These are phyloP conservation scores for Oreochromis aureus DNA, from an alignment of 2,113 vertebrate genomes.

Conservation along the genomic window DNA sequence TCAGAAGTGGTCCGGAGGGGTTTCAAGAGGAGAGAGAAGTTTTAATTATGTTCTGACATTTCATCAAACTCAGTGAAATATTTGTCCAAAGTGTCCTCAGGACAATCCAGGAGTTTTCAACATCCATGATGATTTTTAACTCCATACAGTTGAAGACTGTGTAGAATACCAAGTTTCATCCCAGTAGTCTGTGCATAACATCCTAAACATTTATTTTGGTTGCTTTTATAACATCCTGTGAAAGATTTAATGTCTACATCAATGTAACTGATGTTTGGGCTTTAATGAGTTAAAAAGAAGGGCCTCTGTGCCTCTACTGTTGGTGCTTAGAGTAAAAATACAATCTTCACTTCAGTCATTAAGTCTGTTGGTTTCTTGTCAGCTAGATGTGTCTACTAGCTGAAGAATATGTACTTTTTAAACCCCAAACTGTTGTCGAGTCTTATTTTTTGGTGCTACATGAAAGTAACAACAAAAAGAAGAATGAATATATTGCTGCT, in stretches of 20 bases:
- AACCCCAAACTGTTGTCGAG: neutral
- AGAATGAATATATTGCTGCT: neutral
- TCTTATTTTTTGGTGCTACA: neutral
- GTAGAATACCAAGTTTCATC: neutral
- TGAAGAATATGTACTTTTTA: neutral
- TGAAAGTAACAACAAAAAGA: neutral
- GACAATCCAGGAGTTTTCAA: neutral
- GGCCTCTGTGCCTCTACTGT: neutral
- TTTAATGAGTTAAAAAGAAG: neutral
- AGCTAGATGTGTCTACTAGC: neutral
- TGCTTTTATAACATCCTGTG: neutral
- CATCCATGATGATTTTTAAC: neutral
- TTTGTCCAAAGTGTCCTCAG: slow-evolving; percentile 7
- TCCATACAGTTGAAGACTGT: neutral
- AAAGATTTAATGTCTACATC: neutral
- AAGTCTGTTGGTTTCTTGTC: neutral
- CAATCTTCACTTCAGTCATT: neutral
- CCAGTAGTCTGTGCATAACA: neutral
- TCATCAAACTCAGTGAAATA: neutral
- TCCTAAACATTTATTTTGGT: neutral
- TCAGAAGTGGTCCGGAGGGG: neutral
- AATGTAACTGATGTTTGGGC: neutral
- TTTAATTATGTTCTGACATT: slow-evolving; percentile 25
- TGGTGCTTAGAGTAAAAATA: neutral
- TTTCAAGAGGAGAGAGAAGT: neutral